Evolutionary conservation across 1,140 invertebrate genomes (phyloP).

Genomic region (Hypothenemus hampei): DNA sequence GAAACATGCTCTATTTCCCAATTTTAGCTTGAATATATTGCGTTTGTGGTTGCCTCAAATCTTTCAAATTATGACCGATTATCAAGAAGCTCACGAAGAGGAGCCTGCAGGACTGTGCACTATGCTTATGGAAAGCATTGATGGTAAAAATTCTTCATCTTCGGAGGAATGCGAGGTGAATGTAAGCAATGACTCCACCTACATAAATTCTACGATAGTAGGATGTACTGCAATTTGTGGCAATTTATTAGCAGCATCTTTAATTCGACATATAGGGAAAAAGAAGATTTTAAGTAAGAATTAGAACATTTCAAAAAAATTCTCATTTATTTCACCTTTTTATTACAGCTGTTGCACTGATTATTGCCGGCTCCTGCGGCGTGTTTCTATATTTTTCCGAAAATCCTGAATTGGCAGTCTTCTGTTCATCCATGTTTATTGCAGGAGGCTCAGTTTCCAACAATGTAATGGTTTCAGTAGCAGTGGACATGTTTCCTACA

Average conservation of each 20-base stretch:
- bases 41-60: constrained; percentile 33
- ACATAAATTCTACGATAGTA: constrained; percentile 36
- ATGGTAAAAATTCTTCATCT: neutral
- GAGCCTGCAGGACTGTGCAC: constrained; percentile 26
- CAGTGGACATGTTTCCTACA: constrained; percentile 42
- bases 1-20: neutral
- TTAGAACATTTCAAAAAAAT: neutral
- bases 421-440: constrained; percentile 29
- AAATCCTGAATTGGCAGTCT: constrained; percentile 21
- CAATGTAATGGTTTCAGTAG: constrained; percentile 35
- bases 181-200: constrained; percentile 28
- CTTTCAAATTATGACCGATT: constrained; percentile 34
- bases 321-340: too few species aligned
- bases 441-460: constrained; percentile 29
- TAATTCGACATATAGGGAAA: constrained; percentile 31
- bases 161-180: constrained; percentile 20
- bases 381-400: constrained; percentile 33
- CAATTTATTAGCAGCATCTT: constrained; percentile 23
- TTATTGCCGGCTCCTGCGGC: constrained; percentile 17
- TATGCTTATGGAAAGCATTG: constrained; percentile 30
- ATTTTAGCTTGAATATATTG: constrained; percentile 25
- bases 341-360: constrained; percentile 5
- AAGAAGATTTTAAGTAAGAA: constrained; percentile 29
- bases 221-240: constrained; percentile 16
- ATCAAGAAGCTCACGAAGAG: constrained; percentile 22